Evolutionary conservation across 2,113 vertebrate species (phyloP).

Genomic region (Ciconia boyciana): DNA sequence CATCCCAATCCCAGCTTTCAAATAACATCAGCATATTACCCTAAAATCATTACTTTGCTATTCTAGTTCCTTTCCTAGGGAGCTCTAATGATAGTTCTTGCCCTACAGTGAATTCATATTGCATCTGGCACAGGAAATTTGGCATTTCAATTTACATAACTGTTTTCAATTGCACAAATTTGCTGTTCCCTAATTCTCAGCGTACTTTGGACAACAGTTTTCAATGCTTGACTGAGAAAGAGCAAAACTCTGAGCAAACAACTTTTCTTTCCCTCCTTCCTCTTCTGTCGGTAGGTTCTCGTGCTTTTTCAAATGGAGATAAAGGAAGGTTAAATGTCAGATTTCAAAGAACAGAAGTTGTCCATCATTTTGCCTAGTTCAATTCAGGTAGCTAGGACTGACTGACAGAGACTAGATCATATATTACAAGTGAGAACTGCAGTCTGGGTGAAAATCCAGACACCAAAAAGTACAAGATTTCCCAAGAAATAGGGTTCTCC

Average conservation of each 20-base stretch:
- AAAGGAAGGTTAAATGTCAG: not conserved
- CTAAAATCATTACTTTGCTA: slow-evolving; percentile 64
- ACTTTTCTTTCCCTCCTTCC: not conserved
- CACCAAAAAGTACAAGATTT: not conserved
- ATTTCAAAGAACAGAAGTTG: not conserved
- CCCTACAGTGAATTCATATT: slow-evolving; percentile 62
- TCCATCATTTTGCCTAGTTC: not conserved
- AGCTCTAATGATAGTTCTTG: slow-evolving; percentile 54
- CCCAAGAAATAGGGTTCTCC: not conserved
- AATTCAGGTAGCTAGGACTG: not conserved
- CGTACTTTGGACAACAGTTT: slow-evolving; percentile 13
- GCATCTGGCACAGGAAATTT: slow-evolving; percentile 61
- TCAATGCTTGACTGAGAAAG: slow-evolving; percentile 30
- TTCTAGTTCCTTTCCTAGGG: slow-evolving; percentile 55
- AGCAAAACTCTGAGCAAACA: slow-evolving; percentile 18
- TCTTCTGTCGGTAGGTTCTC: not conserved
- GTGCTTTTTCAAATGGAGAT: not conserved
- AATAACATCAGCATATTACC: slow-evolving; percentile 55
- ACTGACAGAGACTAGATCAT: not conserved
- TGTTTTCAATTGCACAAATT: slow-evolving; percentile 52
- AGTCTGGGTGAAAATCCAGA: not conserved
- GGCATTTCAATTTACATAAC: slow-evolving; percentile 56
- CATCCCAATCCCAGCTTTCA: slow-evolving; percentile 47
- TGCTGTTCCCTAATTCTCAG: slow-evolving; percentile 44
- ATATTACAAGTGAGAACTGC: not conserved